Evolutionary conservation across 2,113 vertebrate species (phyloP).

Genomic region (Menura novaehollandiae): DNA sequence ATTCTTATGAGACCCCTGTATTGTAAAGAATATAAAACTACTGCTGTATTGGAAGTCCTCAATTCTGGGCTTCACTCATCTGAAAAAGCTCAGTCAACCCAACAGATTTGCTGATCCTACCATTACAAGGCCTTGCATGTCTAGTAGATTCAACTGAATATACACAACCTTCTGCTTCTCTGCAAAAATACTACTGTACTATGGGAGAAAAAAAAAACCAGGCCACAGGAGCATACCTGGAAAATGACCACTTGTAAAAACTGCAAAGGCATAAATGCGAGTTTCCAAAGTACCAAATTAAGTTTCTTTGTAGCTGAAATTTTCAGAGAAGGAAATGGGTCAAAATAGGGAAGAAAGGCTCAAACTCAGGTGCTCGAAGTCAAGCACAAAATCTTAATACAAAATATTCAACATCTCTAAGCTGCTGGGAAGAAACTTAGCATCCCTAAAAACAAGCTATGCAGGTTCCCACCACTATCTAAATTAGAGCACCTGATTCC

Average conservation of each 20-base stretch:
- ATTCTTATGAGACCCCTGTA: background rate
- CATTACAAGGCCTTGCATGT: background rate
- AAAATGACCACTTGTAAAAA: background rate
- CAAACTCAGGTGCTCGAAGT: background rate
- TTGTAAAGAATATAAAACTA: background rate
- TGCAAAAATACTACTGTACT: background rate
- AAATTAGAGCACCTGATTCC: background rate
- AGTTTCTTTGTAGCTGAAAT: background rate
- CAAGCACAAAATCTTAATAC: background rate
- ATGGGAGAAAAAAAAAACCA: background rate
- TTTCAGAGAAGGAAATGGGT: background rate
- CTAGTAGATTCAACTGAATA: background rate
- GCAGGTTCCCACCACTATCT: background rate
- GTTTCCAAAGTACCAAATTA: background rate
- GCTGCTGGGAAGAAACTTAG: background rate
- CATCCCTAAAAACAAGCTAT: background rate
- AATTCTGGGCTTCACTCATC: background rate
- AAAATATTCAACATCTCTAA: background rate
- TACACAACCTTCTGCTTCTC: background rate
- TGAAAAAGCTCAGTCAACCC: background rate
- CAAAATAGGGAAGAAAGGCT: background rate
- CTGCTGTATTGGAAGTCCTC: background rate
- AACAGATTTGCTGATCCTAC: background rate
- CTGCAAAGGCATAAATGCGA: accelerated
- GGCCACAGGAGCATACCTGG: background rate